These are phyloP conservation scores for Drosophila persimilis DNA, from an alignment of 1,140 invertebrate species.

Conservation along the genomic window DNA sequence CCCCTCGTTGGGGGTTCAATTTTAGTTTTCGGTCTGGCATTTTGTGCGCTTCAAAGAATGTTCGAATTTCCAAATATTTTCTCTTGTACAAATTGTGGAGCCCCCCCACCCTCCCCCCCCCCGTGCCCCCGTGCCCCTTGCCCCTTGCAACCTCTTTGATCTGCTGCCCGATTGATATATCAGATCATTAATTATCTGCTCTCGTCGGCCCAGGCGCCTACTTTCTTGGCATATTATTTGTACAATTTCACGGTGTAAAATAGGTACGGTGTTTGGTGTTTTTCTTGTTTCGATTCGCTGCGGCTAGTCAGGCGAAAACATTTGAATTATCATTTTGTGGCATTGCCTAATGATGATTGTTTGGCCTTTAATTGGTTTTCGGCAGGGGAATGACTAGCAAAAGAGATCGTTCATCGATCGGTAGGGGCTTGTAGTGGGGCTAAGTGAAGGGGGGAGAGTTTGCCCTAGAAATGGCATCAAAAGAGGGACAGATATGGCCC, in stretches of 20 bases:
- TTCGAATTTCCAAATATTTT: constrained; percentile 71
- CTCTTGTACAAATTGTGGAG: constrained; percentile 28
- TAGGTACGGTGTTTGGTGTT: constrained; percentile 31
- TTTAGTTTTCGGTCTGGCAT: constrained; percentile 64
- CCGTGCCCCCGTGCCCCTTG: too few relatives aligned
- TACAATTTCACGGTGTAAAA: constrained; percentile 72
- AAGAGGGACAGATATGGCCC: too few relatives aligned
- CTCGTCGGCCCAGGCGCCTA: constrained; percentile 51
- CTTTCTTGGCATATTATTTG: constrained; percentile 76
- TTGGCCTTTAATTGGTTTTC: constrained; percentile 60
- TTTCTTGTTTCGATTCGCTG: constrained; percentile 51
- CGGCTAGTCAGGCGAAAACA: constrained; percentile 62
- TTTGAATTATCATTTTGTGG: constrained; percentile 68
- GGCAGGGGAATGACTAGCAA: constrained; percentile 48
- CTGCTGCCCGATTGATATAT: constrained; percentile 64
- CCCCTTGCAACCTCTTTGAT: constrained; percentile 34
- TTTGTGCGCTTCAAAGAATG: constrained; percentile 68
- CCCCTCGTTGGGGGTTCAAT: constrained; percentile 21
- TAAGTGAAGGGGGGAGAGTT: background rate
- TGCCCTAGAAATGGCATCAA: background rate
- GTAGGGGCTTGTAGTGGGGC: background rate
- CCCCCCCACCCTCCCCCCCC: too few relatives aligned
- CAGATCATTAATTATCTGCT: constrained; percentile 70
- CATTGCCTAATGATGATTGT: constrained; percentile 71
- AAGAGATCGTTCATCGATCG: constrained; percentile 9